Base-by-base conservation (phyloP, 2,797 vertebrate genomes). In the Poeciliopsis infans region DNA sequence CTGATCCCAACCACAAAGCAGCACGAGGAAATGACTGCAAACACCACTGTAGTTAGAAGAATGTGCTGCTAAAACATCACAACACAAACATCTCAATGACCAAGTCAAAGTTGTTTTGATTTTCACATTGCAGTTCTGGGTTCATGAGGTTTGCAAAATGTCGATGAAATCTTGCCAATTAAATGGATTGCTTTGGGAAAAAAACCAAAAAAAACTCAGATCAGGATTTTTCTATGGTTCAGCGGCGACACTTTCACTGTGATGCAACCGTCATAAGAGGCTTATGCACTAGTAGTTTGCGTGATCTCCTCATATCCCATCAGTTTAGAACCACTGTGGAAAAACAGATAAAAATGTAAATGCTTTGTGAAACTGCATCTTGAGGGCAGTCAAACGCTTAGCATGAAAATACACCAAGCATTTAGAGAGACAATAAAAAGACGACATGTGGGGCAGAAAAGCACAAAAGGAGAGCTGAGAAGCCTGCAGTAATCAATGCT, bases 261-360 rank as follows among this genome's bases (percentile, higher is more conserved):
- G 79, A 69, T 57, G 70, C 16, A 75, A 53, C 76, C 69, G 71
- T 82, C 76, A 74, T 89, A 87, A 92, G 86, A 85, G 79, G 86
- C 78, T 89, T 89, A 88, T 85, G 61, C 70, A 51, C 84, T 89
- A 77, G 76, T 78, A 47, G 41, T 36, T 79, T 85, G 55, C 31
- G 10, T 64, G 47, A 89, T 83, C 72, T 77, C 55, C 76, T 81
- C 79, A 45, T 81, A 45, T 4, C 31, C 20, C 77, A 79, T 80
- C 70, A 6, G n/a, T 82, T 68, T 15, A 39, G 11, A 68, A 46
- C 18, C 73, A 68, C 39, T 28, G 20, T 47, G 68, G 68, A 72
- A 46, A 25, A 69, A 80, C 31, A 25, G 39, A 83, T 75, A 7
- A 33, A 33, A 0, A 59, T 76, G 47, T 49, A 2, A 36, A 70